Evolutionary conservation across 2,888 invertebrate species (phyloP).

Genomic region (Drosophila pseudotakahashii): DNA sequence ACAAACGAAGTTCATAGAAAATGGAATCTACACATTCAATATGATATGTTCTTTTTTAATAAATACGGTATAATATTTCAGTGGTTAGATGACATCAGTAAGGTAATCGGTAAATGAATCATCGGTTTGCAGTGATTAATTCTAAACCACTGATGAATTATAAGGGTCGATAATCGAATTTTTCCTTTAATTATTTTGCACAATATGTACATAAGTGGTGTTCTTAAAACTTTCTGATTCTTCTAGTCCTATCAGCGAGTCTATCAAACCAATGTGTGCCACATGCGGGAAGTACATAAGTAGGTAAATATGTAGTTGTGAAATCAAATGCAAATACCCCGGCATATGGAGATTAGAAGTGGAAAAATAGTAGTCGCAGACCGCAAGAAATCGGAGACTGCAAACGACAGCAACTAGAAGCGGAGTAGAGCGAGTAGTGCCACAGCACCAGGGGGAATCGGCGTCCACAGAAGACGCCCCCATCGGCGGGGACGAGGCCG

Average conservation of each 20-base stretch:
- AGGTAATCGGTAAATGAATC: no score
- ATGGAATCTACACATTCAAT: not conserved
- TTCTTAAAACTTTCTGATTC: no score
- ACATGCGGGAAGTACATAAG: conserved; percentile 2
- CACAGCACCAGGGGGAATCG: conserved; percentile 5
- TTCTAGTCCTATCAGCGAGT: not conserved
- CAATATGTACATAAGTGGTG: no score
- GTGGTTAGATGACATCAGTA: no score
- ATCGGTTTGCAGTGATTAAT: no score
- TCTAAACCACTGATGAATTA: no score
- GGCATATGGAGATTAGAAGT: conserved; percentile 27
- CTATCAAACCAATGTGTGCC: conserved; percentile 14
- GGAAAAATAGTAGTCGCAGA: conserved; percentile 11
- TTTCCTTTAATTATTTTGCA: no score
- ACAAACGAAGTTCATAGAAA: not conserved
- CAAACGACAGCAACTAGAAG: conserved; percentile 12
- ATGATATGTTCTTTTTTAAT: no score
- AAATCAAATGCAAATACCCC: conserved; percentile 19
- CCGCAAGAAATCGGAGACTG: conserved; percentile 36
- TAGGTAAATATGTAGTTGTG: conserved; percentile 22
- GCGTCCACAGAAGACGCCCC: conserved; percentile 3
- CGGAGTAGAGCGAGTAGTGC: conserved; percentile 3
- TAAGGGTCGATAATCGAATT: no score
- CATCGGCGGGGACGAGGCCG: conserved; percentile 5
- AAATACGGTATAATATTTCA: no score